A percentile compares a stretch with the other conserved stretches of the same genome.
Conservation (phyloP, 2,888 invertebrate genomes). For the Temnothorax unifasciatus region DNA sequence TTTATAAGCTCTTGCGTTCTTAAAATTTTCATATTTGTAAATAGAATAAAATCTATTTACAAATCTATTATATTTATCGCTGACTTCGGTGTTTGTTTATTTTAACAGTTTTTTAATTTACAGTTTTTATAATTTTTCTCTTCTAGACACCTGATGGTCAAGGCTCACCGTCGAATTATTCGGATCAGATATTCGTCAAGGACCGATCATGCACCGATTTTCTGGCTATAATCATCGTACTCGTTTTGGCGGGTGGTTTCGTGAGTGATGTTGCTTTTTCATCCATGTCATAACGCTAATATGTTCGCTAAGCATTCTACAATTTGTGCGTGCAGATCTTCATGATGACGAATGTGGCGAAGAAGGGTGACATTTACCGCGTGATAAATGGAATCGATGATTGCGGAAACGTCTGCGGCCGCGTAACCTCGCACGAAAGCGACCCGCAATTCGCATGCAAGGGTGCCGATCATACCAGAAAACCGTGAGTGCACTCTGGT, state of each 20-base stretch:
- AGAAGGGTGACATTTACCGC: constrained; percentile 88
- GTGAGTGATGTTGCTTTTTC: constrained; percentile 73
- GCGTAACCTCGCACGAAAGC: constrained; percentile 83
- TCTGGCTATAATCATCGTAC: constrained; percentile 74
- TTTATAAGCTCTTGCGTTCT: neutral
- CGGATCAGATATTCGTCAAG: constrained; percentile 78
- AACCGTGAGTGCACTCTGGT: constrained; percentile 69
- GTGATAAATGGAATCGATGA: constrained; percentile 89
- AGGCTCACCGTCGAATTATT: constrained; percentile 61
- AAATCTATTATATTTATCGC: neutral
- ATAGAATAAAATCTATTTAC: neutral
- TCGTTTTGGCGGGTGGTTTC: constrained; percentile 77
- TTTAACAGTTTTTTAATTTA: neutral
- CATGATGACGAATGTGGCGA: constrained; percentile 82
- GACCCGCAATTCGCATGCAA: constrained; percentile 85
- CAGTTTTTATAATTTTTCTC: neutral
- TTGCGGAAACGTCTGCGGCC: constrained; percentile 90
- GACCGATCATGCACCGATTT: constrained; percentile 82
- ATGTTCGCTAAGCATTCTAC: neutral
- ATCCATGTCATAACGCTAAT: neutral
- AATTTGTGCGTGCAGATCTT: constrained; percentile 80
- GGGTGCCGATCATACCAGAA: constrained; percentile 85
- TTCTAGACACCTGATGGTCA: constrained; percentile 76
- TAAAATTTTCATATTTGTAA: neutral
- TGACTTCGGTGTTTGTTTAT: neutral